phyloP scores from a whole-genome alignment of 1,140 invertebrate species.

The Lasioglossum baleicum region DNA sequence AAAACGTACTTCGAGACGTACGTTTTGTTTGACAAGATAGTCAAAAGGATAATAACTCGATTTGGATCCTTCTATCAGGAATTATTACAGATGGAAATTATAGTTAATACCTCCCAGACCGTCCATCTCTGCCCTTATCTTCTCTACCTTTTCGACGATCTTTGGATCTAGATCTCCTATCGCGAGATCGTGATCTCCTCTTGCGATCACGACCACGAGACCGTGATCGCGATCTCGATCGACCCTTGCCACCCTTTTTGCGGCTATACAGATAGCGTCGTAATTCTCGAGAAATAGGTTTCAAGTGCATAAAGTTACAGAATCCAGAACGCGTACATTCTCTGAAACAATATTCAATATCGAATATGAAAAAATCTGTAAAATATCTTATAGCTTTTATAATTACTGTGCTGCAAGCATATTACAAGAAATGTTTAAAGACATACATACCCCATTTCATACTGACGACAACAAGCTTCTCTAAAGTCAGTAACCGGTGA shows the following conservation, averaged over 20 bases:
- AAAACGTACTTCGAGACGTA: not conserved
- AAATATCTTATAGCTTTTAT: no score
- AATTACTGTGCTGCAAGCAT: not conserved
- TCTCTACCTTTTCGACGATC: constrained; percentile 69
- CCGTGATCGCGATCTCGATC: constrained; percentile 75
- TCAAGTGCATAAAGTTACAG: constrained; percentile 99
- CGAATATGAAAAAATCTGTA: not conserved
- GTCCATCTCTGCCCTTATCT: constrained; percentile 77
- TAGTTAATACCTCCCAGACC: constrained; percentile 78
- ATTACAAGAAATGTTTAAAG: not conserved
- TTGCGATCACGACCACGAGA: constrained; percentile 71
- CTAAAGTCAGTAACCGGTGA: constrained; percentile 99
- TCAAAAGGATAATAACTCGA: constrained; percentile 6
- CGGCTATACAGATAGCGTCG: constrained; percentile 83
- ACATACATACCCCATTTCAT: constrained; percentile 93
- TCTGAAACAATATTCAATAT: constrained; percentile 69
- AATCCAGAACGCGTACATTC: constrained; percentile 98
- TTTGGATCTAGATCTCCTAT: constrained; percentile 75
- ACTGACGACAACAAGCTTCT: constrained; percentile 99
- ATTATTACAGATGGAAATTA: constrained; percentile 37
- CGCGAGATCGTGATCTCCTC: constrained; percentile 77
- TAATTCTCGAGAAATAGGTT: constrained; percentile 96
- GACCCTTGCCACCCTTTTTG: constrained; percentile 76
- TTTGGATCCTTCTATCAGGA: constrained; percentile 32
- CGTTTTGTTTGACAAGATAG: constrained; percentile 4